Conservation (phyloP, 2,113 vertebrate species). For the Gymnobelideus leadbeateri region DNA sequence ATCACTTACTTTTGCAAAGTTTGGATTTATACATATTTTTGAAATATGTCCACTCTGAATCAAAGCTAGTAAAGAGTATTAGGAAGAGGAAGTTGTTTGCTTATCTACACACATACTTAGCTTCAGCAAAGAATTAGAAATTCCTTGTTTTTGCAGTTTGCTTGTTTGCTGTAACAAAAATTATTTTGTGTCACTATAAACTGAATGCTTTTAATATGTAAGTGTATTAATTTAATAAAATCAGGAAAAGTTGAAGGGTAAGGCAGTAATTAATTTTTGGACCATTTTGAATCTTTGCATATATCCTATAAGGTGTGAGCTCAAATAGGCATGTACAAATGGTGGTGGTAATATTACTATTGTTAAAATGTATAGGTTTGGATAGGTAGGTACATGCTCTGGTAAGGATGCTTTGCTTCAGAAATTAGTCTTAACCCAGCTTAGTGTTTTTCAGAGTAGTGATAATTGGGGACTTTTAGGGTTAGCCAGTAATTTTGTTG, state of each 20-base stretch:
- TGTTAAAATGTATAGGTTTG: not conserved
- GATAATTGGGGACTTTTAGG: not conserved
- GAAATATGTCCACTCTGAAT: not conserved
- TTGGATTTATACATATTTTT: slow-evolving; percentile 48
- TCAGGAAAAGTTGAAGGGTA: slow-evolving; percentile 12
- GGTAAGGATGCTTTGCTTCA: not conserved
- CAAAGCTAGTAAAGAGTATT: not conserved
- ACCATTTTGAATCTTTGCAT: slow-evolving; percentile 63
- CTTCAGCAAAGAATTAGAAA: not conserved
- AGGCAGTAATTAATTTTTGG: slow-evolving; percentile 35
- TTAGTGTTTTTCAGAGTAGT: not conserved
- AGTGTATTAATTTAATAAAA: slow-evolving; percentile 46
- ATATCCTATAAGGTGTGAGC: slow-evolving; percentile 73
- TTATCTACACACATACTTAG: not conserved
- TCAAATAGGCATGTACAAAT: slow-evolving; percentile 63
- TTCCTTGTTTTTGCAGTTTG: slow-evolving; percentile 24
- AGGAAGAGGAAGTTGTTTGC: not conserved
- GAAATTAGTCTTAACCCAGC: not conserved
- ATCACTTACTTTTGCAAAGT: slow-evolving; percentile 37
- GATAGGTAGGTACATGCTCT: not conserved
- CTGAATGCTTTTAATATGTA: not conserved
- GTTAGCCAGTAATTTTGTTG: not conserved
- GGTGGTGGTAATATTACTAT: not conserved
- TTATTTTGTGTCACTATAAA: slow-evolving; percentile 42
- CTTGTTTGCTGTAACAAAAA: slow-evolving; percentile 46